These are phyloP conservation scores for Acronicta alni DNA, from an alignment of 2,888 invertebrate genomes.

Conservation along the genomic window DNA sequence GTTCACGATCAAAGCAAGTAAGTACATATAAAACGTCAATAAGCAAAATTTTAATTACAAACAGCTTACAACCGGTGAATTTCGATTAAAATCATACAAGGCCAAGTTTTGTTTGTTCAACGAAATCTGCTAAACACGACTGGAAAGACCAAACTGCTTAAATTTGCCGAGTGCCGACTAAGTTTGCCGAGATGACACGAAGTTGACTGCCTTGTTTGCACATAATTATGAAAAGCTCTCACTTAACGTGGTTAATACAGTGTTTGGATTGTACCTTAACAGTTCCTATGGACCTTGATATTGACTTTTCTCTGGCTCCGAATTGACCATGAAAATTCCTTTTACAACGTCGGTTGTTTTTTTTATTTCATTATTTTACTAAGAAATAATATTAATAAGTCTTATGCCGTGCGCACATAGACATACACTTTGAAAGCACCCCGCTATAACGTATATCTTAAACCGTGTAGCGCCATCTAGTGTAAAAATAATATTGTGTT, in stretches of 20 bases:
- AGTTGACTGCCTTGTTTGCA: constrained; percentile 40
- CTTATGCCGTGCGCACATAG: too few species aligned
- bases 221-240: constrained; percentile 40
- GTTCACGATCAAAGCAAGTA: constrained; percentile 36
- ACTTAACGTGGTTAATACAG: constrained; percentile 21
- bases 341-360: too few species aligned
- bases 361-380: too few species aligned
- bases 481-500: too few species aligned
- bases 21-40: constrained; percentile 22
- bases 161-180: constrained; percentile 35
- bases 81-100: constrained; percentile 44
- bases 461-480: too few species aligned
- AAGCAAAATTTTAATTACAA: constrained; percentile 44
- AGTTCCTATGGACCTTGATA: too few species aligned
- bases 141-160: constrained; percentile 46
- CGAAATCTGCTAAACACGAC: constrained; percentile 42
- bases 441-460: too few species aligned
- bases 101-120: constrained; percentile 44
- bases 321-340: too few species aligned
- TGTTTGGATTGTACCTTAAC: constrained; percentile 10
- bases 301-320: too few species aligned
- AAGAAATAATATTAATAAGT: too few species aligned
- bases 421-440: too few species aligned
- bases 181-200: constrained; percentile 41
- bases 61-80: constrained; percentile 27